These are phyloP conservation scores for Cossypha niveicapilla DNA, from an alignment of 2,797 vertebrate genomes.

Conservation along the genomic window DNA sequence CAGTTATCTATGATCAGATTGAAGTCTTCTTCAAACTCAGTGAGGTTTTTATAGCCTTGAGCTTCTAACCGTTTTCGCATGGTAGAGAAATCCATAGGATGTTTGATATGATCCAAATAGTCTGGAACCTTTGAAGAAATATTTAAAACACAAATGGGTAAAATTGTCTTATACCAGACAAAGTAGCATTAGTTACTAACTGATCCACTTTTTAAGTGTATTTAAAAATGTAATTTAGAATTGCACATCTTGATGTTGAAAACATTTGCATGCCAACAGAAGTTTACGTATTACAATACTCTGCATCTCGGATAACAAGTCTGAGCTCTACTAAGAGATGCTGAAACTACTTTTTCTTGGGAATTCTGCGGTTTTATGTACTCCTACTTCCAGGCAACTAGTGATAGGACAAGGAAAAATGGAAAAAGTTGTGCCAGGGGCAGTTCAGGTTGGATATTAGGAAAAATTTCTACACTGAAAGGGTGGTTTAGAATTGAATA, in stretches of 20 bases:
- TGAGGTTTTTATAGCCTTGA: conserved; percentile 87
- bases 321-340: background rate
- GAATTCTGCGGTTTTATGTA: background rate
- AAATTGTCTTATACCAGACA: background rate
- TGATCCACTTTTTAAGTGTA: rapidly evolving
- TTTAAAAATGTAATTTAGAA: background rate
- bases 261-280: background rate
- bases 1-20: conserved; percentile 94
- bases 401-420: background rate
- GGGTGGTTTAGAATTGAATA: background rate
- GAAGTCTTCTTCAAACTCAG: conserved; percentile 92
- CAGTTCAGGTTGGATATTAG: background rate
- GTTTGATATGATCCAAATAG: conserved; percentile 92
- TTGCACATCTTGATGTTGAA: background rate
- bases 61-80: conserved; percentile 89
- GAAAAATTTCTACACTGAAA: background rate
- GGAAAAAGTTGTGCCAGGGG: background rate
- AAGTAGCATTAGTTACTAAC: background rate
- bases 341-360: background rate
- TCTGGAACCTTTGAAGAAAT: conserved; percentile 87
- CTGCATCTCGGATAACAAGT: background rate
- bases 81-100: conserved; percentile 95
- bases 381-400: background rate
- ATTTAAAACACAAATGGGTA: background rate
- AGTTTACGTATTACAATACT: background rate